These are phyloP conservation scores for Helicoverpa zea DNA, from an alignment of 1,140 invertebrate species.

Conservation along the genomic window DNA sequence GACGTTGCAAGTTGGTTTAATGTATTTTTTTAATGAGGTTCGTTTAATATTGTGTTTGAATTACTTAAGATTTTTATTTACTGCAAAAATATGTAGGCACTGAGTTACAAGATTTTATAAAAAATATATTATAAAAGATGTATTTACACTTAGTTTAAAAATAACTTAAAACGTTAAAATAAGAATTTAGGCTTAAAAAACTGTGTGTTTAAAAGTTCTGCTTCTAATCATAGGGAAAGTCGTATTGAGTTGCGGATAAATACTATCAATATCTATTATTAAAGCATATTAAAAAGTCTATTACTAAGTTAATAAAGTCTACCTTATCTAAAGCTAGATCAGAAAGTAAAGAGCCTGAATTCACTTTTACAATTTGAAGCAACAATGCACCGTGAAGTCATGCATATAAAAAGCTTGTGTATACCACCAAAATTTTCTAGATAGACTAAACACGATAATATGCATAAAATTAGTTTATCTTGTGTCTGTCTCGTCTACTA, in stretches of 20 bases:
- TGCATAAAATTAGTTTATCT: neutral
- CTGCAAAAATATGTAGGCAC: neutral
- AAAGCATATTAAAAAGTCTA: no score
- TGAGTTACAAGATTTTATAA: no score
- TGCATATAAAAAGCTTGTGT: neutral
- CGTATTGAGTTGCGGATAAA: no score
- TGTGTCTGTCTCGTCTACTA: conserved; percentile 5
- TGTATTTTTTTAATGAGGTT: neutral
- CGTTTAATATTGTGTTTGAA: no score
- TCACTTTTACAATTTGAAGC: neutral
- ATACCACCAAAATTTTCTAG: neutral
- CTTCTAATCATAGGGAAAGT: no score
- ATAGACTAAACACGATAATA: conserved; percentile 28
- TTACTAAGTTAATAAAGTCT: no score
- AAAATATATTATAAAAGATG: no score
- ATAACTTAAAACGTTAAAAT: neutral
- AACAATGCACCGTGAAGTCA: neutral
- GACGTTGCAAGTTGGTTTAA: neutral
- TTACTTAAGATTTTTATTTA: neutral
- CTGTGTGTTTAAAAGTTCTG: no score
- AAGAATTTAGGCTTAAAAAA: no score
- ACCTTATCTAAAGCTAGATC: no score
- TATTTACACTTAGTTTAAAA: no score
- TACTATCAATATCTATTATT: no score
- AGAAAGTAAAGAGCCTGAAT: neutral